Percentiles rank a stretch among this genome's conserved stretches.
Evolutionary conservation across 2,113 vertebrate species (phyloP).

Genomic region (Tamias sibiricus): DNA sequence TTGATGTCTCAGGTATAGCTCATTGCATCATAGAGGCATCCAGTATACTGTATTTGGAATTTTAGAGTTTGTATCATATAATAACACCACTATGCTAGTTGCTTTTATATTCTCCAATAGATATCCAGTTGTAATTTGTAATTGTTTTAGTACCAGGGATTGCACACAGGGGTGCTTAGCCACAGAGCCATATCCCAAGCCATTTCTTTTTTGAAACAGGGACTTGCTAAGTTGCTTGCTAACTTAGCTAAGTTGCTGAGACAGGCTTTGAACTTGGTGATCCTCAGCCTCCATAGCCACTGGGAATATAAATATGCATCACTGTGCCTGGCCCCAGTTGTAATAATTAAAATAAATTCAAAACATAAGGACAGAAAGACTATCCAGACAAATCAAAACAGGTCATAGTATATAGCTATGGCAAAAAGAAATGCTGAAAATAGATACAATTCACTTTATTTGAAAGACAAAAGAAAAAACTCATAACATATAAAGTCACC

Average conservation of each 20-base stretch:
- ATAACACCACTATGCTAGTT: background rate
- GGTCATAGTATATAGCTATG: background rate
- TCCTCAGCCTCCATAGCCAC: too few relatives aligned
- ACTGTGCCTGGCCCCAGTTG: background rate
- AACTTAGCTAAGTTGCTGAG: too few relatives aligned
- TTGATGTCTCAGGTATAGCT: accelerated
- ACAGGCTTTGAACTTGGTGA: too few relatives aligned
- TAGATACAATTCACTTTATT: background rate
- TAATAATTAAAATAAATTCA: background rate
- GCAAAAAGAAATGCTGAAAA: background rate
- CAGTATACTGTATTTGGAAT: background rate
- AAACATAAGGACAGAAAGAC: background rate
- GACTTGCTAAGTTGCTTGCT: too few relatives aligned
- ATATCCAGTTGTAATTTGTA: background rate
- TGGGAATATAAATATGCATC: too few relatives aligned
- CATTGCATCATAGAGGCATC: background rate
- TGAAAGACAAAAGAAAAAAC: background rate
- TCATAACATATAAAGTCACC: background rate
- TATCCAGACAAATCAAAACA: background rate
- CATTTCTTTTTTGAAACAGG: too few relatives aligned
- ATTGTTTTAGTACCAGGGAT: too few relatives aligned
- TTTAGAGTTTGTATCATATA: background rate
- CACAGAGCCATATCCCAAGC: too few relatives aligned
- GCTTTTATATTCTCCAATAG: background rate
- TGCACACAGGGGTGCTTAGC: too few relatives aligned